Conservation (phyloP, 2,113 vertebrate genomes). For the Cygnus buccinator region DNA sequence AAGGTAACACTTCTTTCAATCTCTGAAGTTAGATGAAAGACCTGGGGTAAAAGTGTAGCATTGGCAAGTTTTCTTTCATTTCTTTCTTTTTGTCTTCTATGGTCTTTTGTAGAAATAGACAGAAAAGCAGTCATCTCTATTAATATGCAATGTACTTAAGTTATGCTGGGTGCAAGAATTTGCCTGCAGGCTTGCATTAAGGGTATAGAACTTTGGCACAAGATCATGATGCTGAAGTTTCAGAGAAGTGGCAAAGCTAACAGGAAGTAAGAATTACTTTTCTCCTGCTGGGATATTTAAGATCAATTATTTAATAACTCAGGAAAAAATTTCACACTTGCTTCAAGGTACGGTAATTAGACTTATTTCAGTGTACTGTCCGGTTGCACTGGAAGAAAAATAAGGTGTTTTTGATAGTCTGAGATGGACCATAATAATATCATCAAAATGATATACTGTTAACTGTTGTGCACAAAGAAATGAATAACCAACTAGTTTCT, state of each 20-base stretch:
- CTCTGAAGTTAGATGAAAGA: too few relatives aligned
- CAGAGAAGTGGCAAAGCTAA: slow-evolving; percentile 4
- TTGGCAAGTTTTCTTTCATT: too few relatives aligned
- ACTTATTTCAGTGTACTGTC: background rate
- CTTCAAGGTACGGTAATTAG: slow-evolving; percentile 24
- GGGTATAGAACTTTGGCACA: background rate
- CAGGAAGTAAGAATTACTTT: background rate
- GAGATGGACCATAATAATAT: background rate
- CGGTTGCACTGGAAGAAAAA: background rate
- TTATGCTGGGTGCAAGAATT: background rate
- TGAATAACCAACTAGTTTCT: background rate
- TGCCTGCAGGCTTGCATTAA: background rate
- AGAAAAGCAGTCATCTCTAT: slow-evolving; percentile 21
- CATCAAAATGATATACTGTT: background rate
- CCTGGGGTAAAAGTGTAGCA: too few relatives aligned
- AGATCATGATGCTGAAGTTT: background rate
- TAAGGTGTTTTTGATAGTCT: background rate
- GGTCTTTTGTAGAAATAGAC: slow-evolving; percentile 3
- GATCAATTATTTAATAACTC: slow-evolving; percentile 46
- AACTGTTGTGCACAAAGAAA: background rate
- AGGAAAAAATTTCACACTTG: background rate
- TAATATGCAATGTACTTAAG: background rate
- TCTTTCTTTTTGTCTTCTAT: background rate
- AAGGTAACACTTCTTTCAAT: too few relatives aligned
- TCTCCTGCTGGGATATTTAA: background rate